Base-by-base conservation (phyloP, 2,113 vertebrate genomes). In the Struthidea cinerea region DNA sequence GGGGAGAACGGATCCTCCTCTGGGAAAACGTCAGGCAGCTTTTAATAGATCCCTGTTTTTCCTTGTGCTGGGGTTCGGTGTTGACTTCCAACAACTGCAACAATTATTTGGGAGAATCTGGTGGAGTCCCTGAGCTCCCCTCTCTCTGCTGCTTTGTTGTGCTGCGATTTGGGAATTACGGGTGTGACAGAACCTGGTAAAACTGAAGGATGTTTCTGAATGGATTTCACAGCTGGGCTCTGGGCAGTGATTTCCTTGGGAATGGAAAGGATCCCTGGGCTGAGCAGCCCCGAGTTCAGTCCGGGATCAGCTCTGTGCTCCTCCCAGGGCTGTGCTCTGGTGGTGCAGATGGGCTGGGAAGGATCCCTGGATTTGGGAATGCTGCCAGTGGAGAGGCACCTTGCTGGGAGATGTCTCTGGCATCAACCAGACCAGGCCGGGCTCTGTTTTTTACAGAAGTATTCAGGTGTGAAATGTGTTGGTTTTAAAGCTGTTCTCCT, bases 331-430 rank as follows among this genome's bases (percentile, higher is more conserved):
- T 55, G 10, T 7, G 71, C 56, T 60, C 47, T 13, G 55, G 0
- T 6, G 65, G 18, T 0, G 5, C 22, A 6, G 47, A 17, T 0
- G 6, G 53, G 71, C 65, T 3, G 7, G 47, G 39, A 0, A 9
- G 57, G 6, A 41, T 50, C 2, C 1, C n/a, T 22, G 70, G 33
- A 12, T 19, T 35, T 60, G 77, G 73, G 71, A 89, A 67, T 16
- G 52, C 35, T 65, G 74, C 65, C 55, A 75, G 2, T 8, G 46
- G 30, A 47, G 20, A 26, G 18, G 67, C 26, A 42, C 67, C 59
- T 57, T 37, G 30, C 80, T 83, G 60, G 49, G 55, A 76, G 44
- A 3, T 57, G 52, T 19, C 69, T 76, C 2, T 1, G 44, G 35
- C 50, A 78, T 73, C 33, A 13, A 23, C 27, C 44, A 49, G 33